Evolutionary conservation across 2,888 invertebrate species (phyloP), one percentile per base, ranked within the genome.

Genomic region (Aethes cnicana): DNA sequence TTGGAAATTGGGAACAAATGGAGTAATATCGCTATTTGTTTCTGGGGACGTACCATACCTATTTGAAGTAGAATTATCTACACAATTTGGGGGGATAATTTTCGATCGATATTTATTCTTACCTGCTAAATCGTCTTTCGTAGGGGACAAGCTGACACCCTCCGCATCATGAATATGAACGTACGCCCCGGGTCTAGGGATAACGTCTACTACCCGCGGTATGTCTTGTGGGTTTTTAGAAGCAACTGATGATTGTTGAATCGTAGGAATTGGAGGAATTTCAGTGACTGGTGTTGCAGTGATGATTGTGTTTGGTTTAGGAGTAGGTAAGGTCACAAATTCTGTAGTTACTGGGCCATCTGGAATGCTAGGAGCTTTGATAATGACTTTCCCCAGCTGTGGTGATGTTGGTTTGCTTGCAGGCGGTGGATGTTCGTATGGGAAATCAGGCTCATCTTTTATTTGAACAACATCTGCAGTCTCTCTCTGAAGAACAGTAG

Each of bases 101-200:
- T 78, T 75, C 64, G 74, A 68, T 60, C 69, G 72, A 72, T 73
- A 64, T 54, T 59, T 59, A 49, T 74, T 85, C 93, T 94, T 94
- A 94, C 94, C 94, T 94, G 93, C 92, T 81, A 90, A 91, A 83
- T 90, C 87, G 77, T 92, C 92, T 85, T 91, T 90, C 85, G 91
- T 84, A 77, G 91, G 90, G 66, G 91, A 89, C 66, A 88, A 84
- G 81, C 90, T 87, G 90, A 90, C 87, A 74, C 90, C 90, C 74
- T 91, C 90, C 66, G 91, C 87, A 68, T 92, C 93, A 77, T 93
- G 93, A 73, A 94, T 92, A 90, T 94, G 93, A 76, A 94, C 93
- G 84, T 94, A 94, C 60, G 94, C 94, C 62, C 94, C 94, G 26
- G 84, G 82, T 66, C 88, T 84, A 72, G 87, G 85, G 57, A 87